Base-by-base conservation (phyloP, 2,888 invertebrate genomes). In the Drosophila longiperda region DNA sequence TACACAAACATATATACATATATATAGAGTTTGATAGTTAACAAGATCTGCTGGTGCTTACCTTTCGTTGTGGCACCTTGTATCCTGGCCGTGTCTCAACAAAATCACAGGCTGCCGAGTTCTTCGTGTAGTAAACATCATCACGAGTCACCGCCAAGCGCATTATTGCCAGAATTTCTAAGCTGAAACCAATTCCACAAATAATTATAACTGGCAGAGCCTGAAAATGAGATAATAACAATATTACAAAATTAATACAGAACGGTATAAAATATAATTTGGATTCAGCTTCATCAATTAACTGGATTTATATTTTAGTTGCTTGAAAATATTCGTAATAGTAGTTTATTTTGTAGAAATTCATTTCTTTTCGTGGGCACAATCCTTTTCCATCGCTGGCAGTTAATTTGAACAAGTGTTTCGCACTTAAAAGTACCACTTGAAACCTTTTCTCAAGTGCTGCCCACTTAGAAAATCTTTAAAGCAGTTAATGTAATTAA, bases 21-120 rank as follows among this genome's bases (percentile, higher is more conserved):
- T 12, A 3, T 17, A 54, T 23, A 17, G 17, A 36, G 11, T 12
- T 6, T 12, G 34, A 26, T 23, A 23, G 6, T 52, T 36, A 1
- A 11, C n/a, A 29, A 15, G n/a, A 23, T 40, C 1, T 29, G 1
- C 1, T 59, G 11, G 6, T 33, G 49, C 64, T 59, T n/a, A 87
- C 90, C 76, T 89, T 91, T 15, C 79, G 78, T 15, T 66, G 33
- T 0, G 64, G 72, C 1, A 62, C 65, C 2, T 70, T 53, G 66
- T 89, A 85, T 6, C 90, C 90, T 0, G 2, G 9, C 15, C 90
- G 81, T 0, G 88, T 90, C 49, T 91, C 91, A 0, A 90, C 26
- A 32, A 36, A 33, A 7, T 90, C 90, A 23, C 66, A 78, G 26
- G 66, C 33, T 6, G 78, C 78, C 1, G 70, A 38, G 11, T 61